Base-by-base conservation (phyloP, 2,797 vertebrate genomes). In the Smutsia gigantea region DNA sequence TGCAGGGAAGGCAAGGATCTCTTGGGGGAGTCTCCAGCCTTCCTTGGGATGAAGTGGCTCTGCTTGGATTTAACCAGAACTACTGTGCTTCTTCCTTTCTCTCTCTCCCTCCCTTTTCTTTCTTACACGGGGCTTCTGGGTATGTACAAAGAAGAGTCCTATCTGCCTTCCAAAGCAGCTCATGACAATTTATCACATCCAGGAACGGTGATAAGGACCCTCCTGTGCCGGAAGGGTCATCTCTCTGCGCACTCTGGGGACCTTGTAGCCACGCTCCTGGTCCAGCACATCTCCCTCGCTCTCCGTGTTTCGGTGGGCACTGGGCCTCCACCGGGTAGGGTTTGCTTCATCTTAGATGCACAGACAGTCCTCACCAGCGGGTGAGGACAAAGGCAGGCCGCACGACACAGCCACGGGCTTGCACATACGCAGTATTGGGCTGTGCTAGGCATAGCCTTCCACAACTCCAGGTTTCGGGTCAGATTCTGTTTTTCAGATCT, bases 1-100 rank as follows among this genome's bases (percentile, higher is more conserved):
- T 15, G 2, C 0, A 2, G 49, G 55, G 68, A 61, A 63, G 49
- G 11, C n/a, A 0, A 14, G n/a, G 72, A 27, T 2, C 51, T 95
- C 49, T 91, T 51, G 10, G 53, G 3, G 34, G 57, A 13, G 5
- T 27, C 0, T 21, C 63, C 64, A 25, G 21, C 18, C 74, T 37
- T 17, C 64, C 53, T 63, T 55, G 29, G 61, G 34, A 31, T 13
- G 0, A 23, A 69, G 13, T 17, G 42, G 7, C 27, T 37, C 53
- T 55, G 27, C 8, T 23, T 5, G 49, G 57, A 37, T 79, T 23
- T 27, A 39, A 11, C 42, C 55, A 42, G 84, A 78, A 53, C 2
- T 3, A 3, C 49, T 55, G 15, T n/a, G 37, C 19, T 18, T 7
- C 1, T 42, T 25, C 19, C 1, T 2, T 4, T 15, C n/a, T n/a